Evolutionary conservation across 2,888 invertebrate species (phyloP).

Genomic region (Pristionchus exspectatus): DNA sequence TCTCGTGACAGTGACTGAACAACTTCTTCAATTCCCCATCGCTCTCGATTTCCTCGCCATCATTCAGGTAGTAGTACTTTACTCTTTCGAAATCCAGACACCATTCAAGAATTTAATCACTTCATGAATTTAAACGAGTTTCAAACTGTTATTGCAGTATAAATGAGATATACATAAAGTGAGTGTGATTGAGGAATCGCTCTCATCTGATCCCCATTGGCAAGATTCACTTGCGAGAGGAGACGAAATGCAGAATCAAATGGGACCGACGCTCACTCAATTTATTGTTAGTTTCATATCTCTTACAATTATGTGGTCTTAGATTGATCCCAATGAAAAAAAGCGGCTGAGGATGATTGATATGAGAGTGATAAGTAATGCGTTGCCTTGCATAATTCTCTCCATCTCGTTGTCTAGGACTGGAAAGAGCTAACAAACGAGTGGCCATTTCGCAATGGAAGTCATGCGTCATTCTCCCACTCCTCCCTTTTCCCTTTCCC

Average conservation of each 20-base stretch:
- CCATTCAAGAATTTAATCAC: too few relatives aligned
- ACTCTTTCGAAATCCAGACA: not conserved
- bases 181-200: not conserved
- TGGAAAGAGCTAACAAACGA: constrained; percentile 18
- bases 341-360: not conserved
- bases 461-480: not conserved
- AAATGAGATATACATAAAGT: not conserved
- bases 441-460: constrained; percentile 7
- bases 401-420: constrained; percentile 15
- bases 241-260: constrained; percentile 20
- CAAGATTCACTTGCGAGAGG: not conserved
- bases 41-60: constrained; percentile 41
- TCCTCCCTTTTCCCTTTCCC: not conserved
- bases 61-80: not conserved
- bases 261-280: constrained; percentile 48
- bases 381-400: not conserved
- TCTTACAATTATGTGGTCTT: not conserved
- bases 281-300: constrained; percentile 8
- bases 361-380: not conserved
- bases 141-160: too few relatives aligned
- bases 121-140: too few relatives aligned
- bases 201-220: constrained; percentile 39
- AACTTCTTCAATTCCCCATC: not conserved
- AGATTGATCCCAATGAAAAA: not conserved
- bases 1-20: constrained; percentile 39